A percentile compares a stretch with the other conserved stretches of the same genome.
phyloP scores from a whole-genome alignment of 1,140 invertebrate genomes.

The Eumaeus atala region DNA sequence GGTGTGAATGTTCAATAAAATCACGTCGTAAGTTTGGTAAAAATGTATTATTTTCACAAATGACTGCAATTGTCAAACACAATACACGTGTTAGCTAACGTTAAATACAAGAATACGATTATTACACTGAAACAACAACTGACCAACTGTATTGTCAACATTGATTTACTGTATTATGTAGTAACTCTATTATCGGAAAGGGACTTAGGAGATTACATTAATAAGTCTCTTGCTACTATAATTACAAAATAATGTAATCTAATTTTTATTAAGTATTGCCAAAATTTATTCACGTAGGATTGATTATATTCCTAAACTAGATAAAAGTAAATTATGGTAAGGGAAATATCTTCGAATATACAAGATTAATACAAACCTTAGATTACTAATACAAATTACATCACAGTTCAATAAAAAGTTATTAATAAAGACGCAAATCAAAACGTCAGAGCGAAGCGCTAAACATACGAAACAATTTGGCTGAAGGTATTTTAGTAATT shows the following conservation, averaged over 20 bases:
- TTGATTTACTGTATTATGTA: no score
- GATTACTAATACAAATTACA: conserved; percentile 71
- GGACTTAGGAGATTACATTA: no score
- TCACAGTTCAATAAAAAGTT: conserved; percentile 74
- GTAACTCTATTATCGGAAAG: no score
- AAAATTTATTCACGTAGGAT: conserved; percentile 43
- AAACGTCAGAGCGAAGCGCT: conserved; percentile 12
- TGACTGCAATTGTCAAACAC: no score
- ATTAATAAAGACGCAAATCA: conserved; percentile 37
- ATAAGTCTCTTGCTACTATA: no score
- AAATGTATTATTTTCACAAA: no score
- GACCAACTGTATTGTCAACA: no score
- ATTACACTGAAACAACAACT: no score
- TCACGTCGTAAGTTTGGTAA: no score
- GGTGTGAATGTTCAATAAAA: no score
- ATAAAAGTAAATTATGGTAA: conserved; percentile 70
- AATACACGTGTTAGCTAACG: no score
- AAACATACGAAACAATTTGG: conserved; percentile 53
- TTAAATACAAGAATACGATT: no score
- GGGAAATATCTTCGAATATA: conserved; percentile 70
- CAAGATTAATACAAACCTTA: conserved; percentile 73
- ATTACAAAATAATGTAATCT: conserved; percentile 16
- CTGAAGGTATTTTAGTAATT: conserved; percentile 52
- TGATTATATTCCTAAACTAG: conserved; percentile 49
- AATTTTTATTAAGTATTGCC: conserved; percentile 22